Evolutionary conservation across 1,140 invertebrate species (phyloP), one percentile per base, ranked within the genome.

Genomic region (Andrena cerasifolii): DNA sequence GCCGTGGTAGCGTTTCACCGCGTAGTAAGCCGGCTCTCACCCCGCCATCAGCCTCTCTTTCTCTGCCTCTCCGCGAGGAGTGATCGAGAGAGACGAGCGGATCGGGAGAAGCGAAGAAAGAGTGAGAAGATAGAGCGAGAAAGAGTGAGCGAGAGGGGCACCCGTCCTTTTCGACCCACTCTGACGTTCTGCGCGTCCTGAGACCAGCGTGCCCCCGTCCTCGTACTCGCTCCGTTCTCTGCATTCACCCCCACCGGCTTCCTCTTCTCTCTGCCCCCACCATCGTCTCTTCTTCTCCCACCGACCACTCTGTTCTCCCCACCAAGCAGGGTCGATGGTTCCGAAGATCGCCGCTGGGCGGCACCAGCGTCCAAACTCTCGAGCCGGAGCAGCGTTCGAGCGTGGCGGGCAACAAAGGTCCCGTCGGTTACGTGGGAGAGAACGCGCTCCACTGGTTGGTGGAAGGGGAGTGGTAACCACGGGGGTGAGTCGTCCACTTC

Each of bases 101-200:
- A 63, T 66, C 18, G 68, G 53, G 61, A 81, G 78, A 54, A 67
- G 71, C 40, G 59, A 51, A 47, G 53, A 75, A 24, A 54, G 63
- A 68, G 66, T 49, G 77, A 73, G 40, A 73, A 65, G 31, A n/a
- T 28, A 28, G 36, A 47, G 53, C 56, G 53, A 51, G 43, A 36
- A 56, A 68, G 43, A 62, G 54, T 71, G 61, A 70, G 67, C 72
- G 61, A 43, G 63, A 68, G 56, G 73, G 75, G 59, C 84, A 83
- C 76, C 88, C 86, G 87, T 88, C 83, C 87, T 83, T 87, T 76
- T 80, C 87, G 87, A 86, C 79, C 84, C 83, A 86, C 89, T 87
- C 82, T 82, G 87, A 88, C 83, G 86, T 82, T 90, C 87, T 89
- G 87, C 85, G 79, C 81, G 88, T 84, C 81, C 84, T 79, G 80